A percentile compares a stretch with the other conserved stretches of the same genome.
phyloP scores from a whole-genome alignment of 2,797 vertebrate species.

The Leptatherina wallacei region DNA sequence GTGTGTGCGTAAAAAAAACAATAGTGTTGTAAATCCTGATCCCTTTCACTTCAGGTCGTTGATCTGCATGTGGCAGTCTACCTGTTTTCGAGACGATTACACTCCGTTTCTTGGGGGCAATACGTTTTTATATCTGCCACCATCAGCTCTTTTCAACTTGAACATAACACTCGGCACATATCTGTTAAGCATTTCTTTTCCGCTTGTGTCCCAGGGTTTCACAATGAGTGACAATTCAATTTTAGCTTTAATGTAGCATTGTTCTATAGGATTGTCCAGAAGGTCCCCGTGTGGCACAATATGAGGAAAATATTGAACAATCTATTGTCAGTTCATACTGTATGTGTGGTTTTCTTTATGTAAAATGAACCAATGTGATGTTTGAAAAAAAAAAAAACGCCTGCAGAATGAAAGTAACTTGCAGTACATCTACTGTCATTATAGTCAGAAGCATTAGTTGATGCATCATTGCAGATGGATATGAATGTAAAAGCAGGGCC shows the following conservation, averaged over 20 bases:
- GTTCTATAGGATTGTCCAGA: conserved; percentile 5
- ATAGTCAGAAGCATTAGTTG: not conserved
- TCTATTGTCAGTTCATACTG: conserved; percentile 1
- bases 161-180: not conserved
- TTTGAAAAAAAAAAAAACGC: not conserved
- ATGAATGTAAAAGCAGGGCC: not conserved
- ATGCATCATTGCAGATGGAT: not conserved
- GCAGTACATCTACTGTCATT: not conserved
- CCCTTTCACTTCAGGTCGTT: conserved; percentile 12
- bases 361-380: conserved; percentile 1
- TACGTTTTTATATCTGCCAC: not conserved
- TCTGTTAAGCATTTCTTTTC: not conserved
- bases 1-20: conserved; percentile 9
- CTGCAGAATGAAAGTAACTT: not conserved
- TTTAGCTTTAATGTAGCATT: conserved; percentile 3
- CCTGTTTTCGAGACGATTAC: conserved; percentile 8
- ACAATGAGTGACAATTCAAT: not conserved
- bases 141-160: not conserved
- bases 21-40: conserved; percentile 4
- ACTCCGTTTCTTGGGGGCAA: not conserved
- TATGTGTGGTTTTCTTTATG: not conserved
- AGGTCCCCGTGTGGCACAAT: not conserved
- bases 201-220: not conserved
- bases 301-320: not conserved
- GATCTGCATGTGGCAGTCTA: not conserved